phyloP scores from a whole-genome alignment of 2,888 invertebrate genomes.

The Meta bourneti region DNA sequence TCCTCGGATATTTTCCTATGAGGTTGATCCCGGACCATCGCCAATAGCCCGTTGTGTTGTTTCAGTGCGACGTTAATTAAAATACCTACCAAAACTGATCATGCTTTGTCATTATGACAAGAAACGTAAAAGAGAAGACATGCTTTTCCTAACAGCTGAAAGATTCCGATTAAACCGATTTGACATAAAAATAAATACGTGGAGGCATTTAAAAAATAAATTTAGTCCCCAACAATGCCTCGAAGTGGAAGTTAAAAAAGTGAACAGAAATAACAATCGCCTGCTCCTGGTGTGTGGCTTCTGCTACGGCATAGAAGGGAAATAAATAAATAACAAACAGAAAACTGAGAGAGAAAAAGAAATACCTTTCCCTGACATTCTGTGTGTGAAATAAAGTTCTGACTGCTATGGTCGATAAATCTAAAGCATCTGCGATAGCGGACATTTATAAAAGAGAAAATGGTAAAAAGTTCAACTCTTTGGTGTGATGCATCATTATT shows the following conservation, averaged over 20 bases:
- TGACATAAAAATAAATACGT: no score
- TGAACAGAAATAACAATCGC: background rate
- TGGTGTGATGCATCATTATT: conserved; percentile 38
- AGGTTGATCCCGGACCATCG: no score
- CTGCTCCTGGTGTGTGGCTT: background rate
- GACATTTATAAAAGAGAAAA: conserved; percentile 64
- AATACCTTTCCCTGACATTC: conserved; percentile 47
- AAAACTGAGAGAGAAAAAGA: conserved; percentile 21
- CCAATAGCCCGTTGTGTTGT: no score
- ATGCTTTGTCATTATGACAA: no score
- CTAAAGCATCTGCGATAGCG: conserved; percentile 53
- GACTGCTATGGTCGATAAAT: conserved; percentile 65
- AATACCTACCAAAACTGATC: no score
- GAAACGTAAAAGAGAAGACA: no score
- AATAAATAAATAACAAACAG: conserved; percentile 16
- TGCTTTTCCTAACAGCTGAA: background rate
- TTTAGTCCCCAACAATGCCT: background rate
- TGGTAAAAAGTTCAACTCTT: conserved; percentile 68
- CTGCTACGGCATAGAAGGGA: background rate
- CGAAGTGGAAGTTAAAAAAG: background rate
- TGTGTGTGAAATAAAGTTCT: conserved; percentile 49
- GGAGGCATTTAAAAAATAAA: background rate
- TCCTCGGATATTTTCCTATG: no score
- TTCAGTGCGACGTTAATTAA: no score
- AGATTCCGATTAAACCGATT: background rate